Evolutionary conservation across 2,113 vertebrate species (phyloP).

Genomic region (Poicephalus meyeri): DNA sequence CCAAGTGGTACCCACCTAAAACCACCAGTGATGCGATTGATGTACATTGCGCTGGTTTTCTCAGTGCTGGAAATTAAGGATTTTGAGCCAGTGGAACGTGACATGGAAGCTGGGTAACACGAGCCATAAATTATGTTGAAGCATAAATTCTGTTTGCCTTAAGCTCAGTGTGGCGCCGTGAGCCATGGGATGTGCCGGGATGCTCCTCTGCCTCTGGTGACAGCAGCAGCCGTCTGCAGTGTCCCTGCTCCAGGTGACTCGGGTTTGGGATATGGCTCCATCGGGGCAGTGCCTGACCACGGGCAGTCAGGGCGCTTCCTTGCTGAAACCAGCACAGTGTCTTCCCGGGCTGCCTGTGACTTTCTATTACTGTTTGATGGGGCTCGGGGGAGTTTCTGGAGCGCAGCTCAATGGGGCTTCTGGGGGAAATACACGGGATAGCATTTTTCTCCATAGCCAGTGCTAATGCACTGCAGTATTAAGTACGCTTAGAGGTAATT

Average conservation of each 20-base stretch:
- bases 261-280: neutral
- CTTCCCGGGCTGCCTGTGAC: conserved; percentile 36
- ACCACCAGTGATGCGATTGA: fast-evolving
- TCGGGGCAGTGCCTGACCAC: fast-evolving
- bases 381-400: conserved; percentile 72
- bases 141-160: neutral
- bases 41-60: fast-evolving
- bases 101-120: fast-evolving
- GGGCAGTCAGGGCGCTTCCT: neutral
- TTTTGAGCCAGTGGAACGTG: neutral
- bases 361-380: conserved; percentile 67
- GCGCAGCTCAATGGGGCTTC: conserved; percentile 73
- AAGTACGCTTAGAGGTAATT: conserved; percentile 76
- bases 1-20: neutral
- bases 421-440: conserved; percentile 66
- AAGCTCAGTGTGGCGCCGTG: fast-evolving
- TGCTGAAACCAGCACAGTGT: conserved; percentile 1
- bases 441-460: conserved; percentile 69
- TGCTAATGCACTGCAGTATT: conserved; percentile 72
- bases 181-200: fast-evolving
- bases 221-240: neutral
- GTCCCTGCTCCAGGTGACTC: neutral
- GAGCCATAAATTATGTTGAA: neutral
- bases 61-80: neutral
- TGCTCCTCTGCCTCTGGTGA: neutral